These are phyloP conservation scores for Drosophila kikkawai DNA, from an alignment of 1,140 invertebrate species.

Conservation along the genomic window DNA sequence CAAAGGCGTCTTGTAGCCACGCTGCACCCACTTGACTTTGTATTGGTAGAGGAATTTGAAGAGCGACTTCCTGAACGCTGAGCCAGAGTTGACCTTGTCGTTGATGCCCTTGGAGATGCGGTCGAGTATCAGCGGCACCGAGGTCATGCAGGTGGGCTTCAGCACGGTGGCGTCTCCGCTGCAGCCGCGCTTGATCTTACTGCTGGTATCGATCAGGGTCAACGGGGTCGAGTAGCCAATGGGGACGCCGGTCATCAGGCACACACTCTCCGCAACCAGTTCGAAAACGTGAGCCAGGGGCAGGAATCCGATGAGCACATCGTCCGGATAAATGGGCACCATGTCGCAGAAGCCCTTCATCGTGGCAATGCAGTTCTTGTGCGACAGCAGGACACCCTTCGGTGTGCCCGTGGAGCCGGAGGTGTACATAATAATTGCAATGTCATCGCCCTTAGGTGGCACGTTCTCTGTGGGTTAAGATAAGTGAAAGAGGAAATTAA, in stretches of 20 bases:
- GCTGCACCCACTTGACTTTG: conserved; percentile 93
- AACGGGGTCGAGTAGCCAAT: conserved; percentile 98
- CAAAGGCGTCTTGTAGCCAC: conserved; percentile 93
- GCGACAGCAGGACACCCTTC: conserved; percentile 94
- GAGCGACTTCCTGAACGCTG: conserved; percentile 90
- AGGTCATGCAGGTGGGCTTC: conserved; percentile 96
- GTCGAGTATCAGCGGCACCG: conserved; percentile 97
- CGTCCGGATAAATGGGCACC: conserved; percentile 89
- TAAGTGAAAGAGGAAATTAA: not conserved
- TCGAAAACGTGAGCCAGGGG: conserved; percentile 99
- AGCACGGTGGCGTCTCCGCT: conserved; percentile 96
- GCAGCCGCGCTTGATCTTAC: conserved; percentile 97
- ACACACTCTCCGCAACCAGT: conserved; percentile 92
- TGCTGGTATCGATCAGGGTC: conserved; percentile 97
- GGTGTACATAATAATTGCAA: conserved; percentile 98
- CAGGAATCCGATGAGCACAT: conserved; percentile 97
- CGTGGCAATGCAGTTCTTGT: conserved; percentile 95
- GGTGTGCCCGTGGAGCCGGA: conserved; percentile 97
- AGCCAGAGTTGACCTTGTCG: conserved; percentile 94
- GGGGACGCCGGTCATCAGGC: conserved; percentile 92
- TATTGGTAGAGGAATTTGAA: conserved; percentile 97
- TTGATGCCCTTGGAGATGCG: conserved; percentile 97
- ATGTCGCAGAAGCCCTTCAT: conserved; percentile 95
- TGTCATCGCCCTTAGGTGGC: conserved; percentile 90
- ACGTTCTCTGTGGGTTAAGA: conserved; percentile 84